Percentiles rank a stretch among this genome's conserved stretches.
Evolutionary conservation across 2,888 invertebrate genomes (phyloP).

Genomic region (Amiota minor): DNA sequence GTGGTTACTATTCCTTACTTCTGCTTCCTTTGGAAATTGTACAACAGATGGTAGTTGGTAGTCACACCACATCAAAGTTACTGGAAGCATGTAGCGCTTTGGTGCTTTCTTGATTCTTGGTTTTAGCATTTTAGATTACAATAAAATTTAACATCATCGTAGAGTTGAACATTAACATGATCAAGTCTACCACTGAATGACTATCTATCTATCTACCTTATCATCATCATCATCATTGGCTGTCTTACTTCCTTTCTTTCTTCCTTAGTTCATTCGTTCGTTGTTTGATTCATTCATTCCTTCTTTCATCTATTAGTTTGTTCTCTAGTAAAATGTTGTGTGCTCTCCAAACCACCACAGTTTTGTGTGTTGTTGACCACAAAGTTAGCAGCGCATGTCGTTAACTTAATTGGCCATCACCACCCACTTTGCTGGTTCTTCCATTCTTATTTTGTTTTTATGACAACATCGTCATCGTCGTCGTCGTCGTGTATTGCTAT

Average conservation of each 20-base stretch:
- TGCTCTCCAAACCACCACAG: background rate
- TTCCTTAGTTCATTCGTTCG: background rate
- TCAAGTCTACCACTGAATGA: no score
- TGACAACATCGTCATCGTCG: slow-evolving; percentile 38
- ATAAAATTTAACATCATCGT: slow-evolving; percentile 43
- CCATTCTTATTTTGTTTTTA: slow-evolving; percentile 44
- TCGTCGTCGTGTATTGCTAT: slow-evolving; percentile 28
- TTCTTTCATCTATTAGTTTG: no score
- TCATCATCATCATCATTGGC: slow-evolving; percentile 39
- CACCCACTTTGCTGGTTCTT: slow-evolving; percentile 60
- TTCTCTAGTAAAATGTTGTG: slow-evolving; percentile 7
- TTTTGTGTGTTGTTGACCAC: slow-evolving; percentile 53
- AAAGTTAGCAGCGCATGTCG: slow-evolving; percentile 63
- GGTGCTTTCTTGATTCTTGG: slow-evolving; percentile 34
- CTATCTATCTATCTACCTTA: no score
- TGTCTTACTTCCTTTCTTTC: background rate
- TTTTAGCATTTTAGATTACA: slow-evolving; percentile 65
- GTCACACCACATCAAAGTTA: background rate
- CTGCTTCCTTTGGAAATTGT: background rate
- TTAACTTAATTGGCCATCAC: slow-evolving; percentile 65
- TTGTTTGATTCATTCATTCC: no score
- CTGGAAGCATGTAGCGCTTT: slow-evolving; percentile 46
- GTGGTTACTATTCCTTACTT: slow-evolving; percentile 12
- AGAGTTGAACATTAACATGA: no score
- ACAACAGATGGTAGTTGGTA: background rate